Evolutionary conservation across 1,140 invertebrate species (phyloP), one percentile per base, ranked within the genome.

Genomic region (Panagrolaimus sp.): DNA sequence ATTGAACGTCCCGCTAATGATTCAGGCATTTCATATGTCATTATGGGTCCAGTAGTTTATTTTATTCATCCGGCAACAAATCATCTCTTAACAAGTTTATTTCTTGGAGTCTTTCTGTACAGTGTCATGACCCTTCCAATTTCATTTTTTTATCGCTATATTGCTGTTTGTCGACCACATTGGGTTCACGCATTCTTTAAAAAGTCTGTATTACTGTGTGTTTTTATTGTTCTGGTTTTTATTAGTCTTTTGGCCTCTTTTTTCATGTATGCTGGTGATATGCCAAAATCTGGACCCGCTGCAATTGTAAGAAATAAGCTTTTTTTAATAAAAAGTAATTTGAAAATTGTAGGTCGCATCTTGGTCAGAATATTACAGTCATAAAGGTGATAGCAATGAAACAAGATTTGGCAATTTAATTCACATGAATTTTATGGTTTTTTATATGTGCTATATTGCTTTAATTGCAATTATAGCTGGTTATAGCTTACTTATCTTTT

Each of bases 21-120:
- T 67, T 67, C 66, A 57, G 66, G 66, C n/a, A 67, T 67, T 38
- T 57, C 47, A 38, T 67, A 67, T 46, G 66, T 67, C 9, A 67
- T 67, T 31, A 67, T 51, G 27, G 66, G 66, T 8, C 47, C 66
- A 25, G 31, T 67, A 9, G 66, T 67, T 23, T 67, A 67, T 45
- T 67, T 67, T 23, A 67, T 67, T 38, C 25, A 42, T 25, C 66
- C 66, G 8, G 47, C 66, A 25, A 61, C 42, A 42, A 67, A 67
- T 23, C 66, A 67, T 46, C 23, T 67, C 8, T 43, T 67, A 25
- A 57, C 66, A 13, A 46, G 66, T 47, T 57, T 67, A n/a, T 57
- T 67, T 23, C 16, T 67, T 45, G 66, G 66, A 11, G 9, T 57
- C 31, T 38, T 67, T 23, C 53, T 67, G 13, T 67, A 67, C 42